phyloP scores from a whole-genome alignment of 2,797 vertebrate genomes.

The Cyclopterus lumpus region DNA sequence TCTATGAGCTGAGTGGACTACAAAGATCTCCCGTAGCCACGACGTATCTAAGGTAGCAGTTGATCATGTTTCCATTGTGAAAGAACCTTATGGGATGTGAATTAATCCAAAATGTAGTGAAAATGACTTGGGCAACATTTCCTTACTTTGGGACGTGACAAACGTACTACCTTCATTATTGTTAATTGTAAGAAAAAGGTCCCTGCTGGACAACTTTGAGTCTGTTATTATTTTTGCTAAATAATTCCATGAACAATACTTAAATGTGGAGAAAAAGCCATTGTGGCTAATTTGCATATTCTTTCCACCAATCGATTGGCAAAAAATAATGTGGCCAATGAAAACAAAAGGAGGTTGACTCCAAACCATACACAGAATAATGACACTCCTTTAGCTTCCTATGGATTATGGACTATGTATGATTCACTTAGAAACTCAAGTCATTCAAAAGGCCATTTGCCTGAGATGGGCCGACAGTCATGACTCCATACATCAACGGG shows the following conservation, averaged over 20 bases:
- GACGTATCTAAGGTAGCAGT: not conserved
- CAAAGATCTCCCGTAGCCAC: not conserved
- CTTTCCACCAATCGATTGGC: not conserved
- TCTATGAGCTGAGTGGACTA: not conserved
- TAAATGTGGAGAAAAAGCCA: not conserved
- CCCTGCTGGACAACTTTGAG: not conserved
- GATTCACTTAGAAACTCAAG: constrained; percentile 47
- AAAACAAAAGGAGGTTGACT: constrained; percentile 3
- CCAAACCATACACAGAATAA: not conserved
- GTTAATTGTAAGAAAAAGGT: not conserved
- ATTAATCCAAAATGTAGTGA: too few relatives aligned
- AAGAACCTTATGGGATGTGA: not conserved
- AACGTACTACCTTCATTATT: not conserved
- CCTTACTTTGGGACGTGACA: not conserved
- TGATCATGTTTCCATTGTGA: not conserved
- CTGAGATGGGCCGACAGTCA: constrained; percentile 54
- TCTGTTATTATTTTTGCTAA: not conserved
- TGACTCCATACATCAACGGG: constrained; percentile 65
- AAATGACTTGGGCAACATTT: too few relatives aligned
- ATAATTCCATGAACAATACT: not conserved
- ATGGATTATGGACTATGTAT: constrained; percentile 11
- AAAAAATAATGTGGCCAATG: not conserved
- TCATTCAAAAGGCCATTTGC: constrained; percentile 70
- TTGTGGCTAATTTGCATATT: not conserved
- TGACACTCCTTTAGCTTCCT: constrained; percentile 10